These are phyloP conservation scores for Drosophila pseudotakahashii DNA, from an alignment of 2,888 invertebrate species.

Conservation along the genomic window DNA sequence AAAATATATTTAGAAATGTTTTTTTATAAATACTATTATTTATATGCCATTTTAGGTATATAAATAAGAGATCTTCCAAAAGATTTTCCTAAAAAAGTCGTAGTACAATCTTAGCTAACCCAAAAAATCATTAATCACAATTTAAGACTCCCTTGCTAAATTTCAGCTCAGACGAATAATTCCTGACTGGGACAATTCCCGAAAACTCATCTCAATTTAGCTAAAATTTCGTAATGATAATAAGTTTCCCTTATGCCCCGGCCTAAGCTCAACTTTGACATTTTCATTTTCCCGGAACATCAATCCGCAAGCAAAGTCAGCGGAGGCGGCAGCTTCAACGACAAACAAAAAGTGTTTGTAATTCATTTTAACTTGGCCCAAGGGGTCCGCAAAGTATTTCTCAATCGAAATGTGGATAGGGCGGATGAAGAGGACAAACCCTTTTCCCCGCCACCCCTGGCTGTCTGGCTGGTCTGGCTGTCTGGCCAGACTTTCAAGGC, in stretches of 20 bases:
- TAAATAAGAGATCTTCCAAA: neutral
- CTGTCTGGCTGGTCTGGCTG: slow-evolving; percentile 43
- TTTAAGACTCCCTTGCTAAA: neutral
- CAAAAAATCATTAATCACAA: slow-evolving; percentile 5
- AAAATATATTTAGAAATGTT: too few species aligned
- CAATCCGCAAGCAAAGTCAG: slow-evolving; percentile 43
- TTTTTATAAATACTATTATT: too few species aligned
- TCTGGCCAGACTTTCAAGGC: slow-evolving; percentile 45
- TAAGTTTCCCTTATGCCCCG: slow-evolving; percentile 13
- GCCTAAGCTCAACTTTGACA: slow-evolving; percentile 50
- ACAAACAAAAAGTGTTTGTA: slow-evolving; percentile 73
- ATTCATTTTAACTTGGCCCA: slow-evolving; percentile 72
- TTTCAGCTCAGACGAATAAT: slow-evolving; percentile 4
- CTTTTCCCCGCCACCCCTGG: slow-evolving; percentile 22
- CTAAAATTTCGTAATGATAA: slow-evolving; percentile 27
- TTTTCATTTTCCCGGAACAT: slow-evolving; percentile 45
- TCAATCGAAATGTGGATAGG: slow-evolving; percentile 32
- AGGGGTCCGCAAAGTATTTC: slow-evolving; percentile 48
- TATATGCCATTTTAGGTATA: too few species aligned
- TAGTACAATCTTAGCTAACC: too few species aligned
- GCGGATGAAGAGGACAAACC: slow-evolving; percentile 19
- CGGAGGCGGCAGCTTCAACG: slow-evolving; percentile 25
- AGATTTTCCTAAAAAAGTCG: neutral
- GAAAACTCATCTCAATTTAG: slow-evolving; percentile 21
- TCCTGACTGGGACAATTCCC: slow-evolving; percentile 6